Evolutionary conservation across 2,888 invertebrate species (phyloP), one percentile per base, ranked within the genome.

Genomic region (Proisotoma minuta): DNA sequence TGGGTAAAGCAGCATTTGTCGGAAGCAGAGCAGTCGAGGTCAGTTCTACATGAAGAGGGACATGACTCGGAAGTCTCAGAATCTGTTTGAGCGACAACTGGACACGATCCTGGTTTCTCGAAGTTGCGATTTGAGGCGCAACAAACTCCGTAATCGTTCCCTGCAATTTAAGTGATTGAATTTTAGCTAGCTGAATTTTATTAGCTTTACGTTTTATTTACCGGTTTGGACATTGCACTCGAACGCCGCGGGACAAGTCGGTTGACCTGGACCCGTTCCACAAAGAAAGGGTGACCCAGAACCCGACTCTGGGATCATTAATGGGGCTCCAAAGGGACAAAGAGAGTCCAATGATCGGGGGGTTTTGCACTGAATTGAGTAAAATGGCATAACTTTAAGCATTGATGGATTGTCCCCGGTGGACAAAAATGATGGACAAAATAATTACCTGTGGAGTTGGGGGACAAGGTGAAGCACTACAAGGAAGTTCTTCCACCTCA

Each of bases 71-170:
- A 67, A 1, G 59, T 51, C n/a, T 59, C 69, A 26, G 23, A 59
- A 2, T 28, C 43, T 0, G 80, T 77, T 26, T 79, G 78, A 0
- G 78, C 79, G 12, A 69, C 68, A 12, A 69, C 58, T 0, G 91
- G 90, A 75, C 91, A 91, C 1, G 84, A 82, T 1, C 91, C 91
- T 0, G 89, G 85, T 76, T 91, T 88, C 74, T 87, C 83, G 56
- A 89, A 83, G 74, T 85, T 85, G 63, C 88, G 75, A 0, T 86
- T 87, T 3, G 87, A 87, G 50, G 91, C 89, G 75, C 91, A 91
- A 76, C 91, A 91, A 15, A 91, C 90, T 0, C 91, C 91, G 75
- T 91, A 91, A 75, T 91, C 91, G 75, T 89, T 88, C 69, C 87
- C 87, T 81, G 12, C 47, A 59, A 22, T 29, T 43, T 28, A 62